phyloP scores from a whole-genome alignment of 2,888 invertebrate species.

The Dyspetes luteomarginatus region DNA sequence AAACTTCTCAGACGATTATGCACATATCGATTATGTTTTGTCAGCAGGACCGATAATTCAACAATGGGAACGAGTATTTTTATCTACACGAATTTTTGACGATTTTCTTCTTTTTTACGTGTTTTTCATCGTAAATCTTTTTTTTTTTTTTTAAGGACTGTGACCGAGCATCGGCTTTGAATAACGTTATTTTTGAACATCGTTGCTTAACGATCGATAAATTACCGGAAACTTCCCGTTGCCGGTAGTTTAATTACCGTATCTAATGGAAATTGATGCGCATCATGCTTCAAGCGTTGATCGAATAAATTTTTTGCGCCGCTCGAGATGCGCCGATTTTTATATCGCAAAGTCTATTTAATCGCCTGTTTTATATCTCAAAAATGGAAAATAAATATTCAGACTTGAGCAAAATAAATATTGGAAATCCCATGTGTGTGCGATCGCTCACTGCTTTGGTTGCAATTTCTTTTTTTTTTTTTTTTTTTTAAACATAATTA shows the following conservation, averaged over 20 bases:
- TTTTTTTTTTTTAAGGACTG: slow-evolving; percentile 7
- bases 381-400: neutral
- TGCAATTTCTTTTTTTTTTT: slow-evolving; percentile 27
- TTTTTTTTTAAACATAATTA: slow-evolving; percentile 70
- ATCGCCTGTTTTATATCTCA: slow-evolving; percentile 1
- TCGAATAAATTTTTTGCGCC: slow-evolving; percentile 9
- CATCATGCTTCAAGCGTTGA: slow-evolving; percentile 3
- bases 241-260: slow-evolving; percentile 28
- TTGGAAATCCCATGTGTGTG: slow-evolving; percentile 12
- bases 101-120: neutral
- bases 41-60: slow-evolving; percentile 20
- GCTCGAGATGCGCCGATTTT: neutral
- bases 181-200: neutral
- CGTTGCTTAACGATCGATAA: slow-evolving; percentile 5
- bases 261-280: slow-evolving; percentile 24
- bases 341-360: no score
- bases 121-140: slow-evolving; percentile 19
- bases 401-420: slow-evolving; percentile 3
- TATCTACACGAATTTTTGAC: slow-evolving; percentile 17
- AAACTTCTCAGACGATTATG: slow-evolving; percentile 14
- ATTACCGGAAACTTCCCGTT: slow-evolving; percentile 24
- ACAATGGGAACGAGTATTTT: slow-evolving; percentile 21
- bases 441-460: slow-evolving; percentile 54
- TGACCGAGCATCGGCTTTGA: neutral
- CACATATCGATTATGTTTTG: slow-evolving; percentile 37